These are phyloP conservation scores for Poecilia latipinna DNA, from an alignment of 2,113 vertebrate species.

Conservation along the genomic window DNA sequence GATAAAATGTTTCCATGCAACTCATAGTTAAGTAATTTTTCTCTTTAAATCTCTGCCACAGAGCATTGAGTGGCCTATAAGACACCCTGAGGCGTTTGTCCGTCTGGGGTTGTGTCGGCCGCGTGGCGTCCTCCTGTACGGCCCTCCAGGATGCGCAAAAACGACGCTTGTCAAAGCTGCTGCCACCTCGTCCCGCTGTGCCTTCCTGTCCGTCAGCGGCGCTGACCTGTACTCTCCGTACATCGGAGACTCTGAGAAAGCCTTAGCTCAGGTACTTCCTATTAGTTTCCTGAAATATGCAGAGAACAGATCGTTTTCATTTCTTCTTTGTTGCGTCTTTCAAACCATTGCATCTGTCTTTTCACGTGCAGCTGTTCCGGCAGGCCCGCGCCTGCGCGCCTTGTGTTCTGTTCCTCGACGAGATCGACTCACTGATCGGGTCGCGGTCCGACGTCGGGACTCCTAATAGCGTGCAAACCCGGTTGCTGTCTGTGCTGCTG, in stretches of 20 bases:
- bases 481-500: constrained; percentile 92
- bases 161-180: constrained; percentile 89
- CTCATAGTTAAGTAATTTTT: background rate
- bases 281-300: background rate
- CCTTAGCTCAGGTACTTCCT: constrained; percentile 86
- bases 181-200: constrained; percentile 85
- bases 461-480: constrained; percentile 82
- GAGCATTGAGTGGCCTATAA: constrained; percentile 95
- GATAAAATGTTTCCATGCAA: background rate
- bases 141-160: constrained; percentile 94
- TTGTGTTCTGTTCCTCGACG: constrained; percentile 94
- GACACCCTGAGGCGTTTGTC: constrained; percentile 86
- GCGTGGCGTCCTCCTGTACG: constrained; percentile 89
- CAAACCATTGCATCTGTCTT: constrained; percentile 3
- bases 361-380: constrained; percentile 84
- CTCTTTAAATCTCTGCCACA: constrained; percentile 46
- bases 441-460: constrained; percentile 77
- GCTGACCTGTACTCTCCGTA: constrained; percentile 95
- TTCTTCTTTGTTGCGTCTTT: background rate
- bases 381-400: constrained; percentile 92
- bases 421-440: constrained; percentile 93
- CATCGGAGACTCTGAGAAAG: constrained; percentile 93
- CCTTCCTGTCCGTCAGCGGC: constrained; percentile 88
- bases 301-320: background rate
- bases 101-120: constrained; percentile 88